Evolutionary conservation across 2,797 vertebrate genomes (phyloP), one percentile per base, ranked within the genome.

Genomic region (Nannoperca obscura): DNA sequence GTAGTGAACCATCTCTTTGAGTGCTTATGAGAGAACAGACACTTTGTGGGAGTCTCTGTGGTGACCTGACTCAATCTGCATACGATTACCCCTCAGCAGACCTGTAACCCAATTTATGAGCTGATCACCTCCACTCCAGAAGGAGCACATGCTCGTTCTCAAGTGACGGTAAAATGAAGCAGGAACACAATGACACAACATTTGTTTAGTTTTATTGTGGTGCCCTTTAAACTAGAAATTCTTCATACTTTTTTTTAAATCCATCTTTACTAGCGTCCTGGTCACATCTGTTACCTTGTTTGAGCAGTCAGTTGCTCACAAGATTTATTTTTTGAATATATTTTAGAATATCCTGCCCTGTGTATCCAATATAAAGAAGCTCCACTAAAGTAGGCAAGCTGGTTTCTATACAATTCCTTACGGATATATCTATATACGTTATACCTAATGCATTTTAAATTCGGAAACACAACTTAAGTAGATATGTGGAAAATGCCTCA

Each of bases 31-130:
- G 82, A 60, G 73, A 84, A 54, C 67, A 81, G 78, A 86, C 89
- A 86, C 79, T 86, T 80, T 81, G 81, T 49, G 60, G 42, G 78
- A 88, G 84, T 86, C 83, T 85, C 82, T 1, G 63, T 46, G 84
- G 84, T 88, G 86, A 91, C 88, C 82, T 32, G 80, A 91, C 82
- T 90, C 88, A 89, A 89, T 93, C 89, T 90, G 89, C 91, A 91
- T 93, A 83, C 58, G 62, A 91, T 92, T 93, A 91, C 76, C 88
- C 90, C 79, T 70, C 86, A 80, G 83, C 79, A 76, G 91, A 92
- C 89, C 90, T 82, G 83, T 88, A 90, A 90, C 86, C 88, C 60
- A 61, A 76, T 94, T 93, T 90, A 92, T 76, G 88, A 87, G 90
- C 86, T 69, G 72, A 75, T 88, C 87, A 76, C 81, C 86, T 86